Evolutionary conservation across 64 coral and sea anemone species (phyloP).

Genomic region (Trachythela sp.): DNA sequence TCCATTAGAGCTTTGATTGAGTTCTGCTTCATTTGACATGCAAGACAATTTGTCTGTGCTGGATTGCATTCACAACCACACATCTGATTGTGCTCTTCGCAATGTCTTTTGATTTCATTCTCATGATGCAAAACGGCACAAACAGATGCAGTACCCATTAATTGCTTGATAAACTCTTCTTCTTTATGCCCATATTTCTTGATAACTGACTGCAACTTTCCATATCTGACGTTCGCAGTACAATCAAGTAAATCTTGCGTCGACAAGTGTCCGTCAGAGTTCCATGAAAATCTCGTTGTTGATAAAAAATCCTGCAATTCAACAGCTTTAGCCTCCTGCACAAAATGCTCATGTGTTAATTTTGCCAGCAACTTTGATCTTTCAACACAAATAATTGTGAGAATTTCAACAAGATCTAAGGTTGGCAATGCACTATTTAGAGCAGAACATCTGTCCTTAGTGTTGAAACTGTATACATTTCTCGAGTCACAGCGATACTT

Average conservation of each 20-base stretch:
- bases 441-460: neutral
- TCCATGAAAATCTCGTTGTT: constrained; percentile 1
- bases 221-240: neutral
- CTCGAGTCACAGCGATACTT: neutral
- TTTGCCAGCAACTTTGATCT: neutral
- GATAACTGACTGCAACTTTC: neutral
- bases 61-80: neutral
- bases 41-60: neutral
- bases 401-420: neutral
- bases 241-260: neutral
- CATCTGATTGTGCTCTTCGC: neutral
- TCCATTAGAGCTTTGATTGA: neutral
- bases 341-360: constrained; percentile 8
- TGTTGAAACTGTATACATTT: neutral
- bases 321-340: neutral
- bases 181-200: constrained; percentile 2
- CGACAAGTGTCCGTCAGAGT: neutral
- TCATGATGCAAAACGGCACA: neutral
- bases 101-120: neutral
- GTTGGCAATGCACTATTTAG: neutral
- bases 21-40: neutral
- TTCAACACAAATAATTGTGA: neutral
- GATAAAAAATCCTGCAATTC: constrained; percentile 1
- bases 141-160: neutral
- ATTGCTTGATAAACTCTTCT: constrained; percentile 7